Evolutionary conservation across 2,797 vertebrate species (phyloP).

Genomic region (Holocentrus rufus): DNA sequence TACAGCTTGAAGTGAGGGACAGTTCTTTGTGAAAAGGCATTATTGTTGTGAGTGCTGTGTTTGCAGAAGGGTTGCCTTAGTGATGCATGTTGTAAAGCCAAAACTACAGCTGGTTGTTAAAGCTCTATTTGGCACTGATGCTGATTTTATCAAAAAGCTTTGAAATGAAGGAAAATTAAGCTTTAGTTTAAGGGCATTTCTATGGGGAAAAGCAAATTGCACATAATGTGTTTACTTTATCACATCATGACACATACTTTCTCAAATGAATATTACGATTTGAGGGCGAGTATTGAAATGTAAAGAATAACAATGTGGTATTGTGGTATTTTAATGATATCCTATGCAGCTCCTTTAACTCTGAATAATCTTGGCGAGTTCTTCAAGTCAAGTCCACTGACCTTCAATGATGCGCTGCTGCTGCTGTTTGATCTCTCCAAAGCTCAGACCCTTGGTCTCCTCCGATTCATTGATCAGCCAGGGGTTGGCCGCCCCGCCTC

Average conservation of each 20-base stretch:
- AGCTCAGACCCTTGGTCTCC: slow-evolving; percentile 89
- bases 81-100: background rate
- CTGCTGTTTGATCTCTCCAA: slow-evolving; percentile 91
- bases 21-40: background rate
- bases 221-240: background rate
- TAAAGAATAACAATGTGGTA: background rate
- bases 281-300: background rate
- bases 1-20: background rate
- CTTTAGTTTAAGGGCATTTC: too few species aligned
- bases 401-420: slow-evolving; percentile 92
- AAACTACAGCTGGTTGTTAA: background rate
- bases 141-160: background rate
- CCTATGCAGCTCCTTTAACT: background rate
- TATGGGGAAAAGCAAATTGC: too few species aligned
- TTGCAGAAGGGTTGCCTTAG: background rate
- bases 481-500: slow-evolving; percentile 81
- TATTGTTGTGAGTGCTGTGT: background rate
- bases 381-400: slow-evolving; percentile 22
- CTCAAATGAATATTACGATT: background rate
- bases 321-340: background rate
- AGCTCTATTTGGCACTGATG: background rate
- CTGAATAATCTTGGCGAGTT: background rate
- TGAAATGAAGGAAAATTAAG: too few species aligned
- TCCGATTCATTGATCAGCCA: slow-evolving; percentile 95
- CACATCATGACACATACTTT: background rate